These are phyloP conservation scores for Chaetogeoica ovagalla DNA, from an alignment of 2,888 invertebrate species.

Conservation along the genomic window DNA sequence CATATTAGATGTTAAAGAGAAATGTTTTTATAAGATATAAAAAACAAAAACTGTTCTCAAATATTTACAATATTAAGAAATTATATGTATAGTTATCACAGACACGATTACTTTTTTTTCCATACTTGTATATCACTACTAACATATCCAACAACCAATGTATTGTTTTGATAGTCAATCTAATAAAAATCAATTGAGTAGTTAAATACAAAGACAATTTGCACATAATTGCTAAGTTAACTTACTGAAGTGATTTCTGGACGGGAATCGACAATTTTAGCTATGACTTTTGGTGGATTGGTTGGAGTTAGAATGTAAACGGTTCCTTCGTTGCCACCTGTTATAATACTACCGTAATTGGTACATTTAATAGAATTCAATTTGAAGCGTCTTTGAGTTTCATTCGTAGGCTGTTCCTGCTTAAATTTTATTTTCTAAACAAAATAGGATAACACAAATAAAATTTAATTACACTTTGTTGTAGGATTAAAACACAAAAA, in stretches of 20 bases:
- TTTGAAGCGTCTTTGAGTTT: slow-evolving; percentile 8
- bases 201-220: not conserved
- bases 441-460: not conserved
- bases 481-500: not conserved
- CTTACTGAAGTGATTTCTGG: slow-evolving; percentile 47
- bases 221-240: not conserved
- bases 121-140: slow-evolving; percentile 36
- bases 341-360: slow-evolving; percentile 46
- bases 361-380: slow-evolving; percentile 40
- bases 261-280: slow-evolving; percentile 15
- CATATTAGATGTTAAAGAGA: too few species aligned
- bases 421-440: slow-evolving; percentile 9
- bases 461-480: not conserved
- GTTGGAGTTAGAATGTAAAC: slow-evolving; percentile 39
- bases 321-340: slow-evolving; percentile 39
- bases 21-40: too few species aligned
- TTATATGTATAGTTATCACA: slow-evolving; percentile 3
- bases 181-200: slow-evolving; percentile 7
- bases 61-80: not conserved
- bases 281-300: slow-evolving; percentile 30
- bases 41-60: too few species aligned
- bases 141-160: slow-evolving; percentile 40
- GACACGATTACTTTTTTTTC: slow-evolving; percentile 24
- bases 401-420: not conserved
- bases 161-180: slow-evolving; percentile 47